These are phyloP conservation scores for Amphimedon queenslandica DNA, from an alignment of 37 sponge, comb jelly and placozoan species.

Conservation along the genomic window DNA sequence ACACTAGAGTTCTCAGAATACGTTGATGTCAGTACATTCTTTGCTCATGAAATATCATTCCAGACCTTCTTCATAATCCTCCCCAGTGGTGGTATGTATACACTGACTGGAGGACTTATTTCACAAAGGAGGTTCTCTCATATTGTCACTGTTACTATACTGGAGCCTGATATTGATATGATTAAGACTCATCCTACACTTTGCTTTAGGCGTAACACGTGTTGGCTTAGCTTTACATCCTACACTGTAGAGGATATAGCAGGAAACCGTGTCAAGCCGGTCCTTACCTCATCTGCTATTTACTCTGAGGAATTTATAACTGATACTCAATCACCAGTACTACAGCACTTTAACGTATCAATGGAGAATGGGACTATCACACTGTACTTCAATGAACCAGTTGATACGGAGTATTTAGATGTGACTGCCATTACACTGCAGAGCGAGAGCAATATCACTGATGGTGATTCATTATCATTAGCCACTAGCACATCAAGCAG, in stretches of 20 bases:
- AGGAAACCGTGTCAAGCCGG: constrained; percentile 46
- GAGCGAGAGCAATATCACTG: constrained; percentile 4
- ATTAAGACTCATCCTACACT: constrained; percentile 67
- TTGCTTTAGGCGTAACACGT: constrained; percentile 81
- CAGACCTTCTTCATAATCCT: constrained; percentile 74
- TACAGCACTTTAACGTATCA: constrained; percentile 82
- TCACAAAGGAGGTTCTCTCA: constrained; percentile 26
- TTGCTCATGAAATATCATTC: constrained; percentile 51
- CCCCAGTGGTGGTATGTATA: constrained; percentile 6
- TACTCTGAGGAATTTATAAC: constrained; percentile 53
- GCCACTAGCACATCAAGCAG: constrained; percentile 56
- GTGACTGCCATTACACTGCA: constrained; percentile 54
- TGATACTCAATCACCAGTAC: constrained; percentile 53
- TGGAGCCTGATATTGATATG: constrained; percentile 65
- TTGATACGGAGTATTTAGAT: constrained; percentile 46
- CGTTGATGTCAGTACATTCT: constrained; percentile 63
- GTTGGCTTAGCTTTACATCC: constrained; percentile 70
- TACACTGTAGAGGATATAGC: constrained; percentile 63
- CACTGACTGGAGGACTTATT: constrained; percentile 69
- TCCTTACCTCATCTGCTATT: constrained; percentile 19
- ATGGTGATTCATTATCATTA: constrained; percentile 28
- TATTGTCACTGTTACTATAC: constrained; percentile 54
- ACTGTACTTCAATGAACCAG: constrained; percentile 84
- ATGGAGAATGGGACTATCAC: constrained; percentile 61
- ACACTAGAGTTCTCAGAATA: constrained; percentile 77